phyloP scores from a whole-genome alignment of 2,888 invertebrate genomes.

The Chloroclysta siterata region DNA sequence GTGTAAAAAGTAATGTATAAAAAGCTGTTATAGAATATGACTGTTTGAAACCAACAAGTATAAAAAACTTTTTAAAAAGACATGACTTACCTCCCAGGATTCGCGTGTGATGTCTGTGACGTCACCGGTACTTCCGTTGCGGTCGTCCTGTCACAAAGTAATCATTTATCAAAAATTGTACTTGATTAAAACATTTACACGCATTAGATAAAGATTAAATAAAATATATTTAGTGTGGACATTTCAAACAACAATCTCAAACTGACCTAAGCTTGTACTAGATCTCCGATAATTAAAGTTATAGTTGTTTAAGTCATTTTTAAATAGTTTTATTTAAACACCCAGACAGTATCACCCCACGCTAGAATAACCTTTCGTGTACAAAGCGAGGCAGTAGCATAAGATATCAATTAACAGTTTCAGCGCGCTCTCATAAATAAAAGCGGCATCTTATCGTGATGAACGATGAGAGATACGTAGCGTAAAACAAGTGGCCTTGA shows the following conservation, averaged over 20 bases:
- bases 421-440: conserved; percentile 45
- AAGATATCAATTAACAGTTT: conserved; percentile 39
- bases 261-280: too few species aligned
- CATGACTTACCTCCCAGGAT: conserved; percentile 95
- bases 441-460: conserved; percentile 62
- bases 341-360: background rate
- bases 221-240: too few species aligned
- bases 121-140: conserved; percentile 89
- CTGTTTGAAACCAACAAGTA: conserved; percentile 11
- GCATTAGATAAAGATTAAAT: too few species aligned
- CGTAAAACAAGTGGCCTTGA: conserved; percentile 44
- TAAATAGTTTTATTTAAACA: background rate
- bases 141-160: conserved; percentile 73
- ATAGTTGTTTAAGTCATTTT: too few species aligned
- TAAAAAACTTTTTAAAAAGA: background rate
- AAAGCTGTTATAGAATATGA: conserved; percentile 37
- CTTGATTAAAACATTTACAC: background rate
- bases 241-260: too few species aligned
- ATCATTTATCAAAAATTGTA: conserved; percentile 36
- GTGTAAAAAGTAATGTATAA: conserved; percentile 59
- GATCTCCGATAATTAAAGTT: too few species aligned
- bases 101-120: conserved; percentile 93
- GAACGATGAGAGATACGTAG: conserved; percentile 59
- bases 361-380: background rate
- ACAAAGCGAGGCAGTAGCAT: background rate